Base-by-base conservation (phyloP, 2,888 invertebrate genomes). In the Hybos culiciformis region DNA sequence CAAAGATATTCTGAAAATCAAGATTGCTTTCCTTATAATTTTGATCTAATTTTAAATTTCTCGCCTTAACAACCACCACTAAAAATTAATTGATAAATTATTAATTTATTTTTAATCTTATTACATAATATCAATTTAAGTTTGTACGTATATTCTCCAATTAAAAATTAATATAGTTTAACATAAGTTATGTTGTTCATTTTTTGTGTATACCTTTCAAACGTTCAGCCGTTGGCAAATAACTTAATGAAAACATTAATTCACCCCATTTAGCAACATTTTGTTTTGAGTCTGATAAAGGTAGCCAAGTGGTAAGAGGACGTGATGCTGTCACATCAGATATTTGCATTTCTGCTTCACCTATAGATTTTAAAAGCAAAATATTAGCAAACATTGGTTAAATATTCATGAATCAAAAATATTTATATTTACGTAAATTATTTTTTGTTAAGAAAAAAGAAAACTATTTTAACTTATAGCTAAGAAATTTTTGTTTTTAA, bases 141-240 rank as follows among this genome's bases (percentile, higher is more conserved):
- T n/a, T n/a, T n/a, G n/a, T n/a, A n/a, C n/a, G n/a, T n/a, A n/a
- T n/a, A n/a, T n/a, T n/a, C n/a, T n/a, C n/a, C n/a, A n/a, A n/a
- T n/a, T n/a, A n/a, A n/a, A n/a, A n/a, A n/a, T n/a, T n/a, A n/a
- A n/a, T n/a, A n/a, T n/a, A n/a, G n/a, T n/a, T n/a, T n/a, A 6
- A 80, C 80, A 5, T 73, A 64, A 11, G 47, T 47, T 2, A 49
- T 46, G n/a, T n/a, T n/a, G n/a, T n/a, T n/a, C n/a, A n/a, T n/a
- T n/a, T n/a, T n/a, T n/a, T n/a, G n/a, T n/a, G n/a, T n/a, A n/a
- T n/a, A n/a, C n/a, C n/a, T 3, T 84, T 86, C 17, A 86, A 70
- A 40, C 85, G 70, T 61, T 85, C 84, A 8, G 85, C 85, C 4
- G 85, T 86, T 15, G 85, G 85, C 48, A 85, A 69, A 58, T 86